Evolutionary conservation across 2,113 vertebrate species (phyloP).

Genomic region (Heliornis fulica): DNA sequence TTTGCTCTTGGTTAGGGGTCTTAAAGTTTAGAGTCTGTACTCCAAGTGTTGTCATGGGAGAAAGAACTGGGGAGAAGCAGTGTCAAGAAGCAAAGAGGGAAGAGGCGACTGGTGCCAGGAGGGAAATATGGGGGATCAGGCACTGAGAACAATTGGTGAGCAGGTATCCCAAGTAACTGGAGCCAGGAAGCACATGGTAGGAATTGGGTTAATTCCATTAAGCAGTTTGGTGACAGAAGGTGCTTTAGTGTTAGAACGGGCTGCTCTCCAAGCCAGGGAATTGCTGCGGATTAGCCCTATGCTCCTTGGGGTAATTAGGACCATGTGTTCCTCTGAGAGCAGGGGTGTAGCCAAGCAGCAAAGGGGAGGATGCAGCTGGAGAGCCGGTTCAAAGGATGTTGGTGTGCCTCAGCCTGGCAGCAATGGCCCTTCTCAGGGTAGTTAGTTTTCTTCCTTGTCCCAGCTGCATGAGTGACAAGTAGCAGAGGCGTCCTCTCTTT

Average conservation of each 20-base stretch:
- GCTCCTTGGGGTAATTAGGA: constrained; percentile 80
- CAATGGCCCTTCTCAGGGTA: constrained; percentile 2
- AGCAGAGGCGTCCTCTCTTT: not conserved
- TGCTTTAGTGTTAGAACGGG: constrained; percentile 81
- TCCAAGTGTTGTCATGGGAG: not conserved
- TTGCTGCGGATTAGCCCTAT: constrained; percentile 78
- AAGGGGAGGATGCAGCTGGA: constrained; percentile 63
- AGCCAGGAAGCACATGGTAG: constrained; percentile 77
- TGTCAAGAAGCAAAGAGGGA: not conserved
- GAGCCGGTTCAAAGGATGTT: constrained; percentile 23
- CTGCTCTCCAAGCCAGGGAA: constrained; percentile 73
- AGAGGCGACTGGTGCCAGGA: not conserved
- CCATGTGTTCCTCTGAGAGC: constrained; percentile 78
- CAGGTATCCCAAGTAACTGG: constrained; percentile 77
- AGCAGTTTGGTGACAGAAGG: constrained; percentile 88
- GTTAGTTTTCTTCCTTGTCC: not conserved
- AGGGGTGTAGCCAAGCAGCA: constrained; percentile 66
- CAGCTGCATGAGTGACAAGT: not conserved
- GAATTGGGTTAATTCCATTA: constrained; percentile 88
- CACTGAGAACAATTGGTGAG: constrained; percentile 68
- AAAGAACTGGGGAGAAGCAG: not conserved
- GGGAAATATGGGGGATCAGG: constrained; percentile 56
- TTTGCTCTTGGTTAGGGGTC: not conserved
- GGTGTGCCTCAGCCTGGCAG: constrained; percentile 27
- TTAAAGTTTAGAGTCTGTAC: not conserved